These are phyloP conservation scores for Unio delphinus DNA, from an alignment of 2,888 invertebrate genomes.

Conservation along the genomic window DNA sequence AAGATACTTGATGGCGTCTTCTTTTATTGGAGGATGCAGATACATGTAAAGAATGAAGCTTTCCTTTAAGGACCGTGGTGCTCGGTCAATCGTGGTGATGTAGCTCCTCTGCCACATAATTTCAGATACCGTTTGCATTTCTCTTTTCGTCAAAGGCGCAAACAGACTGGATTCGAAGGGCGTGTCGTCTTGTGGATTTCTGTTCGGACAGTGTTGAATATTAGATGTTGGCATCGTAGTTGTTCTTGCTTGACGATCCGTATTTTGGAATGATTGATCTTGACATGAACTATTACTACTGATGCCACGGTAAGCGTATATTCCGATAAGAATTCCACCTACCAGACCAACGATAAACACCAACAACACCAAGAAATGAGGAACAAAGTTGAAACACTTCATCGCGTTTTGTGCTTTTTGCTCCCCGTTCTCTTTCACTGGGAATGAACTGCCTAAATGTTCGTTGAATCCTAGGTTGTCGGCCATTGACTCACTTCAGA, in stretches of 20 bases:
- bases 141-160: slow-evolving; percentile 30
- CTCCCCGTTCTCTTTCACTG: too few species aligned
- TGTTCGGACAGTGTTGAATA: slow-evolving; percentile 13
- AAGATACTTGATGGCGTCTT: slow-evolving; percentile 31
- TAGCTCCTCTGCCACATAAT: slow-evolving; percentile 14
- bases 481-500: too few species aligned
- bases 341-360: slow-evolving; percentile 23
- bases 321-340: slow-evolving; percentile 35
- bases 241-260: too few species aligned
- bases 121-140: slow-evolving; percentile 34
- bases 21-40: slow-evolving; percentile 35
- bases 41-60: slow-evolving; percentile 38
- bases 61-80: slow-evolving; percentile 22
- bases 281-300: background rate
- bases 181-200: slow-evolving; percentile 17
- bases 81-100: slow-evolving; percentile 20
- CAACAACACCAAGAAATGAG: slow-evolving; percentile 14
- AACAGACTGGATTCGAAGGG: slow-evolving; percentile 26
- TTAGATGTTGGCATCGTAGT: background rate
- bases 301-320: slow-evolving; percentile 21
- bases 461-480: too few species aligned
- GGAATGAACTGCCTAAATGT: too few species aligned
- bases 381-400: too few species aligned
- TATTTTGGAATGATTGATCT: too few species aligned
- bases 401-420: too few species aligned